Base-by-base conservation (phyloP, 2,888 invertebrate genomes). In the Callimorpha dominula region DNA sequence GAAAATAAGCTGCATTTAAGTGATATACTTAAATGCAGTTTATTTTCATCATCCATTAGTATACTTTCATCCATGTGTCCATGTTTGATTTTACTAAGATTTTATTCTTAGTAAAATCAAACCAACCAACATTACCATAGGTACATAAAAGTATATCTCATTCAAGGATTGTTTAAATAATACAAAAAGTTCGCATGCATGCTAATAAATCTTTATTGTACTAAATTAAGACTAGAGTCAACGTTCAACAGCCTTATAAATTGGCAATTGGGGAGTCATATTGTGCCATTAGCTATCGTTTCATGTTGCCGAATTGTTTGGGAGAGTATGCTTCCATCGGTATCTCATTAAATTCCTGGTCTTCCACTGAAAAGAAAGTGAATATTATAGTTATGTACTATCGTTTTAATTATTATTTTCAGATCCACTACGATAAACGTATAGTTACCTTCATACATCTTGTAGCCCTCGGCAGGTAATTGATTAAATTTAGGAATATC, bases 401-500 rank as follows among this genome's bases (percentile, higher is more conserved):
- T 67, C 8, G 67, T 54, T 31, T 31, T 31, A 31, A 31, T 31
- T 31, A 42, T 42, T n/a, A n/a, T n/a, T 43, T 43, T 20, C 43
- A 14, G 8, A 9, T 1, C 7, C 6, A 49, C 4, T n/a, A 73
- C 15, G 31, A 62, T 15, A 63, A 12, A 17, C 63, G 7, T 17
- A n/a, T 70, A n/a, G 76, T 81, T 86, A 92, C 93, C 91, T 84
- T 85, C 88, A 77, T 90, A 91, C 46, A 87, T 84, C 65, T 85
- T 82, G 73, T 83, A 82, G 68, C 86, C 87, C 78, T 91, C 91
- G 49, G 84, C 74, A 65, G 93, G 91, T 66, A 91, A 71, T 74
- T 91, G 88, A 82, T 95, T 94, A 70, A 91, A 85, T 76, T 95
- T 95, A 42, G 95, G 95, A 73, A 95, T 95, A 78, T 95, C 94